Percentiles rank a stretch among this genome's conserved stretches.
These are phyloP conservation scores for Pseudobourletiella spinata DNA, from an alignment of 1,140 invertebrate genomes.

Conservation along the genomic window DNA sequence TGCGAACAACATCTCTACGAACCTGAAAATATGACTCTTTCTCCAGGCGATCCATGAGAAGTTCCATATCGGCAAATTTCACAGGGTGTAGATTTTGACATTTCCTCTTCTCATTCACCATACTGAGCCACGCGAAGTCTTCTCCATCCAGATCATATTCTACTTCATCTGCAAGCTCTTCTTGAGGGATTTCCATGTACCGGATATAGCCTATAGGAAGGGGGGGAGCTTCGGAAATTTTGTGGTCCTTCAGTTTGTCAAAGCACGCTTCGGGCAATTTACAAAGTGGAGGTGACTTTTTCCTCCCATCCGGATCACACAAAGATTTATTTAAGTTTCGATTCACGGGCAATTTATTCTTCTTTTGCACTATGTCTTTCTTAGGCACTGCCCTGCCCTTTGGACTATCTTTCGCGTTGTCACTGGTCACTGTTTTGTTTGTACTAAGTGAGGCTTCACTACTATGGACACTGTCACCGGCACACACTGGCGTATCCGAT, in stretches of 20 bases:
- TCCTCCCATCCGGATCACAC: constrained; percentile 3
- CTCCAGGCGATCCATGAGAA: constrained; percentile 92
- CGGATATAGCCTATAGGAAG: constrained; percentile 66
- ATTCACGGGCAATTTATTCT: not conserved
- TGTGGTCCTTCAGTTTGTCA: constrained; percentile 65
- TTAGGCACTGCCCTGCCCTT: not conserved
- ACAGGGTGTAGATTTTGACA: constrained; percentile 54
- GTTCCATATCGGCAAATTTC: constrained; percentile 78
- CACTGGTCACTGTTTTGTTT: too few relatives aligned
- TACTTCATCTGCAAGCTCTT: constrained; percentile 81
- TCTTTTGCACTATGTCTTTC: too few relatives aligned
- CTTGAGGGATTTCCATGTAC: constrained; percentile 88
- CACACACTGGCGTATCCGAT: too few relatives aligned
- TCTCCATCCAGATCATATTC: constrained; percentile 99
- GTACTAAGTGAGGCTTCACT: too few relatives aligned
- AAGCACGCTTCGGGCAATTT: constrained; percentile 65
- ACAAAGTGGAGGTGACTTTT: not conserved
- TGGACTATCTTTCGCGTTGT: not conserved
- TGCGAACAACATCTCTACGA: too few relatives aligned
- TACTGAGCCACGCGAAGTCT: constrained; percentile 81
- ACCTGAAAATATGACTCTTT: constrained; percentile 95
- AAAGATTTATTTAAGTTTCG: constrained; percentile 4
- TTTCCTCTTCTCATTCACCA: constrained; percentile 74
- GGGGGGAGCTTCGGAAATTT: constrained; percentile 67
- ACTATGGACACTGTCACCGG: too few relatives aligned